Evolutionary conservation across 2,797 vertebrate species (phyloP).

Genomic region (Oreochromis mossambicus): DNA sequence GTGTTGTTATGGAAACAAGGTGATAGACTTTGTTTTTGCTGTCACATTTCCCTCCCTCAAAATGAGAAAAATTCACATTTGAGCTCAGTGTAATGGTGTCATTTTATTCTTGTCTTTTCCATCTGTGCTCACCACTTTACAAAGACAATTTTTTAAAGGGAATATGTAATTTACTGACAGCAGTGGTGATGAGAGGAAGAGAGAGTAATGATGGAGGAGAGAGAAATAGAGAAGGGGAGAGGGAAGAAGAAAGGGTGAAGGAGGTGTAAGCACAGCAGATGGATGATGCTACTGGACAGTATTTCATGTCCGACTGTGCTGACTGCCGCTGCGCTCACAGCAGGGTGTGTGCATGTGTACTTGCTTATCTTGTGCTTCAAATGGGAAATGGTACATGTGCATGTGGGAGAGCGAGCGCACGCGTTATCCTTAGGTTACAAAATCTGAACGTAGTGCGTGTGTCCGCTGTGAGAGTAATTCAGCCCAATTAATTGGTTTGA

Average conservation of each 20-base stretch:
- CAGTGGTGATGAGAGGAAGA: constrained; percentile 1
- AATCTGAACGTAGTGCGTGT: constrained; percentile 4
- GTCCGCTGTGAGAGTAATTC: constrained; percentile 76
- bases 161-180: constrained; percentile 15
- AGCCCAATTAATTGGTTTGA: constrained; percentile 78
- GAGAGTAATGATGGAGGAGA: constrained; percentile 30
- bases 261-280: constrained; percentile 70
- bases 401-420: background rate
- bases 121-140: background rate
- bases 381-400: constrained; percentile 11
- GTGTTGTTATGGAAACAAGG: constrained; percentile 19
- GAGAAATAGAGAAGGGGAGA: constrained; percentile 6
- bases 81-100: background rate
- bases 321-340: constrained; percentile 61
- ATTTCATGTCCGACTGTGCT: constrained; percentile 79
- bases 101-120: background rate
- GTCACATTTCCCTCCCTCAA: background rate
- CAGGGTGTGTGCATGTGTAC: constrained; percentile 28
- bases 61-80: background rate
- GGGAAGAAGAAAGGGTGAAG: constrained; percentile 4
- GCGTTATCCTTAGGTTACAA: constrained; percentile 32
- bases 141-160: background rate
- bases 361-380: constrained; percentile 17
- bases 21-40: background rate
- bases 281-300: constrained; percentile 73